Percentiles rank a stretch among this genome's conserved stretches.
Evolutionary conservation across 2,113 vertebrate species (phyloP).

Genomic region (Bos taurus): ARS-UCD2.0 NC_037340.1:44770501-44771000

Average conservation of each 20-base stretch:
- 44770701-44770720: background rate
- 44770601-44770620: background rate
- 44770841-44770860: background rate
- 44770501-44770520: background rate
- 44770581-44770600: background rate
- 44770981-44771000: background rate
- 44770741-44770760: background rate
- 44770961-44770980: background rate
- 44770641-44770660: background rate
- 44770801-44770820: background rate
- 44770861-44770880: background rate
- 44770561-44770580: background rate
- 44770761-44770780: background rate
- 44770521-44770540: background rate
- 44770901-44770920: background rate
- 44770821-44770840: rapidly evolving
- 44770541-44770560: background rate
- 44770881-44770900: background rate
- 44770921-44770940: background rate
- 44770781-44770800: background rate
- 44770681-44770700: background rate
- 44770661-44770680: background rate
- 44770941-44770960: background rate
- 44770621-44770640: background rate
- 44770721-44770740: background rate